Base-by-base conservation (phyloP, 2,888 invertebrate species). In the Cataglyphis rosenhaueri region DNA sequence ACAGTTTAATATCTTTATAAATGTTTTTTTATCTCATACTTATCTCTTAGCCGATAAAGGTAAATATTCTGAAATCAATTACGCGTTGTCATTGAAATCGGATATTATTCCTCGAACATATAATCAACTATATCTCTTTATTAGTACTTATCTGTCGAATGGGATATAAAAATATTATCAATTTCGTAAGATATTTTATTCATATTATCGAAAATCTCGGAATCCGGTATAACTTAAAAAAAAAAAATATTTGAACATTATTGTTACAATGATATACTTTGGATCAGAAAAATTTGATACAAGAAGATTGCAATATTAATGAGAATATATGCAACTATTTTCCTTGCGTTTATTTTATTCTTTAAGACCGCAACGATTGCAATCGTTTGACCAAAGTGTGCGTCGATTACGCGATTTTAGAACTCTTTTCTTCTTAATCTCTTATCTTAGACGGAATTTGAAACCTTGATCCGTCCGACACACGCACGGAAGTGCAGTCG, bases 381-480 rank as follows among this genome's bases (percentile, higher is more conserved):
- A 52, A 79, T 44, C 12, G 0, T 70, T 25, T 70, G 44, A 59
- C 1, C 70, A 21, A 35, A 70, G 18, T 79, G 21, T 78, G 32
- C 29, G 21, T 59, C 4, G 5, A 59, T 59, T 18, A n/a, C 44
- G 32, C 21, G 25, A 21, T 65, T 57, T 76, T 66, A 29, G 8
- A 35, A 41, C 1, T 25, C 32, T 25, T n/a, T 44, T 57, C 18
- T 59, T 55, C 29, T 70, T 70, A 10, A n/a, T 35, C 15, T 21
- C 32, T 59, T 25, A 44, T 44, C 71, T 81, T 44, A 61, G 65
- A 62, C 65, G 71, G 70, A 66, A 66, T 35, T 71, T 61, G 66
- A 79, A 21, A 76, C 75, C 57, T 70, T 55, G 44, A 70, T 83
- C 73, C 75, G 70, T 79, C 65, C 38, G 61, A 29, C 66, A 59